These are phyloP conservation scores for Procambarus clarkii DNA, from an alignment of 1,140 invertebrate species.

Conservation along the genomic window DNA sequence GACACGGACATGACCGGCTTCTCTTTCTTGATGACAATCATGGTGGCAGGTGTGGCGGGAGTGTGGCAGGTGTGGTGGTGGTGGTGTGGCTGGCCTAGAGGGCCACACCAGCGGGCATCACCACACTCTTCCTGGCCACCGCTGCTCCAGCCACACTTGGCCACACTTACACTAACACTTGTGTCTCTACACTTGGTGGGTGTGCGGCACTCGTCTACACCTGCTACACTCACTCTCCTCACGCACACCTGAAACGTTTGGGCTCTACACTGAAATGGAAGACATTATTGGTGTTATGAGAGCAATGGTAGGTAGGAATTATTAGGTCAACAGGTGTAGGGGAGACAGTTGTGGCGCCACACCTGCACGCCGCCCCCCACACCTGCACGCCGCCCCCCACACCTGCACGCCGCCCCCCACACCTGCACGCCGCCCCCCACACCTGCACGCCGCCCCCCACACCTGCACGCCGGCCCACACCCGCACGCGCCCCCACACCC, in stretches of 20 bases:
- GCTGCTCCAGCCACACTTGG: background rate
- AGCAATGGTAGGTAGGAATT: background rate
- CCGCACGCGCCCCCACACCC: background rate
- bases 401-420: background rate
- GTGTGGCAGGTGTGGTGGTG: background rate
- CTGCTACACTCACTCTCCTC: background rate
- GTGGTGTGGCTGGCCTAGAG: background rate
- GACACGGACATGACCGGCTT: conserved; percentile 62
- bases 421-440: no score
- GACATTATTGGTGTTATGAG: background rate
- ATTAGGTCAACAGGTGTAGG: no score
- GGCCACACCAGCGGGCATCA: background rate
- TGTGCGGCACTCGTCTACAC: no score
- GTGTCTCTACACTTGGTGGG: no score
- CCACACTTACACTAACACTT: no score
- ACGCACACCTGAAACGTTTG: background rate
- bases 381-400: background rate
- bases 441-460: no score
- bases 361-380: no score
- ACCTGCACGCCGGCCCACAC: background rate
- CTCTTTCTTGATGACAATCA: conserved; percentile 65
- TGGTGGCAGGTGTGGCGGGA: conserved; percentile 11
- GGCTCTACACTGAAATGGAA: background rate
- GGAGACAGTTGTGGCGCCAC: no score
- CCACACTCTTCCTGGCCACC: no score